These are phyloP conservation scores for Plutomurus gul DNA, from an alignment of 1,140 invertebrate species.

Conservation along the genomic window DNA sequence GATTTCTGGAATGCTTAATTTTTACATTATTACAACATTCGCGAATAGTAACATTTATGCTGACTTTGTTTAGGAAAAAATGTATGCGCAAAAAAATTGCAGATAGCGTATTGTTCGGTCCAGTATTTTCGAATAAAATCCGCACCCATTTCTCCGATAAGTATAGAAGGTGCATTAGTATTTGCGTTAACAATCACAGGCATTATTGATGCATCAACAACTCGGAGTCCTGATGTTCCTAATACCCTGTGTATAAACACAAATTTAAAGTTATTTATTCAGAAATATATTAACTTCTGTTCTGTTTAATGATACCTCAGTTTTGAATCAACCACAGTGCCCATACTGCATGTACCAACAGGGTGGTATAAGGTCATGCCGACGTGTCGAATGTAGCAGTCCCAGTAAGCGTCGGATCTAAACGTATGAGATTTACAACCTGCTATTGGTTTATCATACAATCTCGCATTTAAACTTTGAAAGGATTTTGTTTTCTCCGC, in stretches of 20 bases:
- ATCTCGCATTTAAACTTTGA: conserved; percentile 7
- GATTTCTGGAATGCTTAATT: too few relatives aligned
- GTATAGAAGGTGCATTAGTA: conserved; percentile 66
- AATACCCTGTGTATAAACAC: conserved; percentile 53
- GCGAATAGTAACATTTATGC: background rate
- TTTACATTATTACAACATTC: background rate
- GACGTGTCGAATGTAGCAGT: conserved; percentile 80
- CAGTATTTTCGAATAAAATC: conserved; percentile 80
- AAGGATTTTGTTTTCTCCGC: conserved; percentile 34
- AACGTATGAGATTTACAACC: conserved; percentile 76
- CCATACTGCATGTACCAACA: conserved; percentile 43
- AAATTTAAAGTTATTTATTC: background rate
- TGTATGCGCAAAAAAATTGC: background rate
- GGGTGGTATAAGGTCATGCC: conserved; percentile 68
- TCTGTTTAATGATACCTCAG: conserved; percentile 50
- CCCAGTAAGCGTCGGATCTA: conserved; percentile 77
- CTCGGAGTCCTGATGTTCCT: conserved; percentile 56
- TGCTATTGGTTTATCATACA: conserved; percentile 60
- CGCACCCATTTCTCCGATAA: conserved; percentile 79
- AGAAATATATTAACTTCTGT: background rate
- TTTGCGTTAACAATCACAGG: conserved; percentile 63
- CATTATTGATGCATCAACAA: conserved; percentile 58
- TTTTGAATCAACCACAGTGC: conserved; percentile 63
- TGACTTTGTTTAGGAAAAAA: background rate
- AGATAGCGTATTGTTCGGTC: conserved; percentile 36